A percentile compares a stretch with the other conserved stretches of the same genome.
Evolutionary conservation across 2,888 invertebrate genomes (phyloP).

Genomic region (Congeria kusceri): DNA sequence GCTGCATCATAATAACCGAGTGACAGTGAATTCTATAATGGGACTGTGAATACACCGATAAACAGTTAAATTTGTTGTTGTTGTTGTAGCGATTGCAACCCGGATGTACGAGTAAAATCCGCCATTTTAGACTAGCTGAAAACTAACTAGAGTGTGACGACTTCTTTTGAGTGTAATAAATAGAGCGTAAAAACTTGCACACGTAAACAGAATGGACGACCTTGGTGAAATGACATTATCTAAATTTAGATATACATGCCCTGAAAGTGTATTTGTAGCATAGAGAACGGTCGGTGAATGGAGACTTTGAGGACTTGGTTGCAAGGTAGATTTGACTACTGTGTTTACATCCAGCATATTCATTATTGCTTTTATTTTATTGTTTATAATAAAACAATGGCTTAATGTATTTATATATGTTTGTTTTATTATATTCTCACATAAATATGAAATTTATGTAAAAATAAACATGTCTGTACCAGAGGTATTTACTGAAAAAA

Average conservation of each 20-base stretch:
- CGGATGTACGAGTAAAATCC: slow-evolving; percentile 34
- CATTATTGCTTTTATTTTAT: too few relatives aligned
- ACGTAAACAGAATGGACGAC: slow-evolving; percentile 16
- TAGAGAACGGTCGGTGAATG: slow-evolving; percentile 35
- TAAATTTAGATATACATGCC: slow-evolving; percentile 42
- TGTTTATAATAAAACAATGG: too few relatives aligned
- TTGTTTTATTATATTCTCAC: too few relatives aligned
- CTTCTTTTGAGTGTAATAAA: neutral
- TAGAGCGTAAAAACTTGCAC: neutral
- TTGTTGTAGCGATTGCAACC: neutral
- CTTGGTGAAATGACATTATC: slow-evolving; percentile 35
- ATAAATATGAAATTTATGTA: too few relatives aligned
- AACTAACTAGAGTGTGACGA: neutral
- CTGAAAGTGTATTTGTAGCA: slow-evolving; percentile 40
- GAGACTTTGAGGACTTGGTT: slow-evolving; percentile 29
- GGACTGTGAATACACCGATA: slow-evolving; percentile 10
- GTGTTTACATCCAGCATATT: neutral
- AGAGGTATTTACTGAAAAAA: too few relatives aligned
- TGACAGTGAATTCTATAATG: too few relatives aligned
- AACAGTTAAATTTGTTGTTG: neutral
- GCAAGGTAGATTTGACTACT: slow-evolving; percentile 22
- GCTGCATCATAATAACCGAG: too few relatives aligned
- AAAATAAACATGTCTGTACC: too few relatives aligned
- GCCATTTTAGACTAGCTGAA: slow-evolving; percentile 12
- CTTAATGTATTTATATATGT: too few relatives aligned